phyloP scores from a whole-genome alignment of 2,888 invertebrate genomes.

The Octonoba sinensis region DNA sequence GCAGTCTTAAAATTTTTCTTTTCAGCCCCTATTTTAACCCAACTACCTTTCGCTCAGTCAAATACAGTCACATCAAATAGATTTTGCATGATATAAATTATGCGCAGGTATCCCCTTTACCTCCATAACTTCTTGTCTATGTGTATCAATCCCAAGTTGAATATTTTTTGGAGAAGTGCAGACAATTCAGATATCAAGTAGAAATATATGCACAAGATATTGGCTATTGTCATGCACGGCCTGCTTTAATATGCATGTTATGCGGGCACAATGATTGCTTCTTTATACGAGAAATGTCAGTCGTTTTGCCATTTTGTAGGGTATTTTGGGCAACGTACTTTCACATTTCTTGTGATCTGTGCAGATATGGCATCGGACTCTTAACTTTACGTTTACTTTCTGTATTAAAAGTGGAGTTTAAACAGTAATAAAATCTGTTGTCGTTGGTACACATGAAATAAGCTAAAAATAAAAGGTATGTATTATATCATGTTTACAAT shows the following conservation, averaged over 20 bases:
- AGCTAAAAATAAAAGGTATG: too few relatives aligned
- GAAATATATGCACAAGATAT: slow-evolving; percentile 12
- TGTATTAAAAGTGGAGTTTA: too few relatives aligned
- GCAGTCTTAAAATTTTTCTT: too few relatives aligned
- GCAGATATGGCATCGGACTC: too few relatives aligned
- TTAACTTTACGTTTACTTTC: too few relatives aligned
- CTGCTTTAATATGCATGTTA: slow-evolving; percentile 54
- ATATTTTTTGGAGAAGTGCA: not conserved
- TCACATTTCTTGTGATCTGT: slow-evolving; percentile 14
- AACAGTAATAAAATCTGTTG: too few relatives aligned
- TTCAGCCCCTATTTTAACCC: too few relatives aligned
- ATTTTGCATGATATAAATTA: slow-evolving; percentile 14
- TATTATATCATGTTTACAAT: too few relatives aligned
- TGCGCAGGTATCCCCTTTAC: slow-evolving; percentile 15
- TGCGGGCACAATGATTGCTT: slow-evolving; percentile 48
- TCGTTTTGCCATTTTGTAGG: slow-evolving; percentile 19
- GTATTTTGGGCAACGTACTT: slow-evolving; percentile 7
- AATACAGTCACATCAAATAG: slow-evolving; percentile 13
- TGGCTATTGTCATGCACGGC: slow-evolving; percentile 17
- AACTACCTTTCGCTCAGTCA: not conserved
- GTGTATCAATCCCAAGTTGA: not conserved
- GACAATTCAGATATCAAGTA: slow-evolving; percentile 2
- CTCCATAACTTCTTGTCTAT: slow-evolving; percentile 8
- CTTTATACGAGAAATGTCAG: slow-evolving; percentile 47
- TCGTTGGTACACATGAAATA: too few relatives aligned